Percentiles rank a stretch among this genome's conserved stretches.
Conservation (phyloP, 1,140 invertebrate species). For the Temnothorax nylanderi region DNA sequence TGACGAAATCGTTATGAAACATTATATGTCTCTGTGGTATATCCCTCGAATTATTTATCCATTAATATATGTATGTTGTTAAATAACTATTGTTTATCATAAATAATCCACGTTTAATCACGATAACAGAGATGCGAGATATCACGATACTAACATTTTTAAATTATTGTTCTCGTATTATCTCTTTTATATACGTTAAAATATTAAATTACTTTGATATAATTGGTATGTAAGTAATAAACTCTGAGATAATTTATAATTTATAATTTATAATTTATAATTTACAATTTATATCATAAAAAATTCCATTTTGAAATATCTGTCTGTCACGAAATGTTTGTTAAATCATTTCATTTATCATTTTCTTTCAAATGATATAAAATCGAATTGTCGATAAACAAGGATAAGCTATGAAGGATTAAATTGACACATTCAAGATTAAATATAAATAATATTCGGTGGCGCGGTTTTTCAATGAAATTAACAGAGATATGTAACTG, state of each 20-base stretch:
- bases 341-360: neutral
- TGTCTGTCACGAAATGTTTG: neutral
- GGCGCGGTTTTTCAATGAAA: neutral
- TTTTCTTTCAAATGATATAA: neutral
- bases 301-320: neutral
- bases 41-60: neutral
- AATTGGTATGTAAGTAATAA: neutral
- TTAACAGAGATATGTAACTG: neutral
- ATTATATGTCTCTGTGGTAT: neutral
- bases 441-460: neutral
- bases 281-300: neutral
- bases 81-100: neutral
- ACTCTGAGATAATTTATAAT: neutral
- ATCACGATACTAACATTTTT: neutral
- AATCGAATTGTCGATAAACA: neutral
- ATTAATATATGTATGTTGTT: slow-evolving; percentile 14
- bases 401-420: neutral
- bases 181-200: neutral
- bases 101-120: neutral
- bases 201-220: neutral
- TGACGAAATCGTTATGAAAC: neutral
- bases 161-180: neutral
- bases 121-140: neutral
- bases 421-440: neutral
- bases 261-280: neutral